Evolutionary conservation across 2,797 vertebrate species (phyloP).

Genomic region (Sebastiscus tertius): DNA sequence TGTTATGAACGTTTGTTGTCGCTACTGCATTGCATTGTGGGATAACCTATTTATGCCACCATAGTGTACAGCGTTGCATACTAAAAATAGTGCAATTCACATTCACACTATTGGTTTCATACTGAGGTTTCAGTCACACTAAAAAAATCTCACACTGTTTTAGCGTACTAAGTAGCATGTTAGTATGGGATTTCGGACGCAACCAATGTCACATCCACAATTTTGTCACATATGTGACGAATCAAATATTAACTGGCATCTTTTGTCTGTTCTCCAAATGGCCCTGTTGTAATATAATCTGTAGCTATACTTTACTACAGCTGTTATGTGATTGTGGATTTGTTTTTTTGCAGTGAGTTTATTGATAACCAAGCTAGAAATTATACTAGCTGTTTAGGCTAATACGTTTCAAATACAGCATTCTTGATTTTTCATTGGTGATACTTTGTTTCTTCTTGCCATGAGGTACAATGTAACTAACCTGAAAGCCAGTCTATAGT

Average conservation of each 20-base stretch:
- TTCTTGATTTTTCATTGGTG: neutral
- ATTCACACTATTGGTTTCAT: too few species aligned
- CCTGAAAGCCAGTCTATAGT: neutral
- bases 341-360: neutral
- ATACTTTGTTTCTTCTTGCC: neutral
- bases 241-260: neutral
- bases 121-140: rapidly evolving
- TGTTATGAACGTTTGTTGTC: too few species aligned
- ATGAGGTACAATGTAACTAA: neutral
- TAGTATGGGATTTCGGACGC: too few species aligned
- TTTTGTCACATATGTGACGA: neutral
- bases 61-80: too few species aligned
- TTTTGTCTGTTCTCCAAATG: neutral
- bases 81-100: too few species aligned
- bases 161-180: too few species aligned
- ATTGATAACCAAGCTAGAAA: too few species aligned
- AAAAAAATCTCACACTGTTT: too few species aligned
- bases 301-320: too few species aligned
- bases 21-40: too few species aligned
- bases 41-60: rapidly evolving
- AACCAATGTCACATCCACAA: too few species aligned
- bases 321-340: too few species aligned
- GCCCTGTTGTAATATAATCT: neutral
- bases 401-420: neutral
- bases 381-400: neutral